Evolutionary conservation across 2,888 invertebrate species (phyloP).

Genomic region (Argyresthia goedartella): DNA sequence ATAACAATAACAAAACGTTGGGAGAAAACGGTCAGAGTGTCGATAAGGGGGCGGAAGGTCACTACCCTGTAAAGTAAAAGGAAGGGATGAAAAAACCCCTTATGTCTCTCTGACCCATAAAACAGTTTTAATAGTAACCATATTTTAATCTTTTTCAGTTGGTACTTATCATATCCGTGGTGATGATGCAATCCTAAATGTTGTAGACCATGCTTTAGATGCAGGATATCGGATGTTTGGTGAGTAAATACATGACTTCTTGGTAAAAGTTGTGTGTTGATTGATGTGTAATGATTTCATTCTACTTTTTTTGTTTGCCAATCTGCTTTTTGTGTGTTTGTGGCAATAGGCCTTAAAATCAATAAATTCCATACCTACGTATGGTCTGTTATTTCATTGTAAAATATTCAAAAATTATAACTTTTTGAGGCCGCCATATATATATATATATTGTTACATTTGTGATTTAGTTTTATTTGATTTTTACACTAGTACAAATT

Average conservation of each 20-base stretch:
- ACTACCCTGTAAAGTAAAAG: no score
- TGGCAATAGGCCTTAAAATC: constrained; percentile 1
- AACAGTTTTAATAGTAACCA: not conserved
- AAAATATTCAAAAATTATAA: no score
- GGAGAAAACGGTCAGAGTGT: no score
- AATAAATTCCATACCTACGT: no score
- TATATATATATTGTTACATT: no score
- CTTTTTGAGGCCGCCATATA: no score
- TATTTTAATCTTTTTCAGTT: constrained; percentile 46
- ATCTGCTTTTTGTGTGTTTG: not conserved
- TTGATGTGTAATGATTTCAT: not conserved
- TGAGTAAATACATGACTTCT: constrained; percentile 34
- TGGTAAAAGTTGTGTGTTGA: not conserved
- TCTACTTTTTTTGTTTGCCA: not conserved
- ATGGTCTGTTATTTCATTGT: no score
- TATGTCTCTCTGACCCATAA: not conserved
- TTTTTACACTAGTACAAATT: no score
- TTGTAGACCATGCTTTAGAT: constrained; percentile 74
- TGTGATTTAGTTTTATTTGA: no score
- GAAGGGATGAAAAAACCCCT: no score
- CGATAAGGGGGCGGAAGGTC: no score
- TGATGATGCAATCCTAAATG: constrained; percentile 33
- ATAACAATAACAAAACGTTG: no score
- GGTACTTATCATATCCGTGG: constrained; percentile 76
- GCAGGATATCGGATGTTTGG: constrained; percentile 81